Base-by-base conservation (phyloP, 2,888 invertebrate species). In the Agonopterix heracliana region DNA sequence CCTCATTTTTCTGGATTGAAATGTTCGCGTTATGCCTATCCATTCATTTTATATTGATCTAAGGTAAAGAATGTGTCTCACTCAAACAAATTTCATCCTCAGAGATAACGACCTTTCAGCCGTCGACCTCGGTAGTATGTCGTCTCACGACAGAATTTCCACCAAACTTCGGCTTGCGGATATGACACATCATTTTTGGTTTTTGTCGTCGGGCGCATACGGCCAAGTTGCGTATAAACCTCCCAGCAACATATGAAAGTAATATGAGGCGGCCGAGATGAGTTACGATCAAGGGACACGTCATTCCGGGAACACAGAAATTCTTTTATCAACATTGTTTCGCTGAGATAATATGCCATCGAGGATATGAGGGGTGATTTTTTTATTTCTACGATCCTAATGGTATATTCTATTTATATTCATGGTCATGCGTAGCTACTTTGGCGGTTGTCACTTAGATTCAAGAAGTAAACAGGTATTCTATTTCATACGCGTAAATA, bases 291-390 rank as follows among this genome's bases (percentile, higher is more conserved):
- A 67, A 63, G 70, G 72, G 73, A 71, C 73, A 67, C 66, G 74
- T 73, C 70, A 72, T 71, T 70, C 60, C 64, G 57, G 57, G 64
- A 69, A 70, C 71, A 64, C 59, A 64, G 68, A 72, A 73, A 76
- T 76, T 75, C 71, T 75, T 75, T 71, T 74, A 76, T 74, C 74
- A 71, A 74, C 74, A 69, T 71, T 74, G 72, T 74, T 75, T 74
- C 58, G 54, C 46, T 47, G 62, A 65, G 62, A 63, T 67, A 73
- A 64, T 67, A 64, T 65, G 61, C 60, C 51, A 45, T 54, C 54
- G 55, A 50, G 59, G 54, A 54, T 61, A 63, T 46, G 56, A 55
- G 56, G 54, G 56, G 51, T 50, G 52, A 50, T 61, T 60, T 63
- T 66, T 35, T 45, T 44, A 46, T 51, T 45, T 48, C 38, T 12